Conservation (phyloP, 2,797 vertebrate species). For the Alca torda region DNA sequence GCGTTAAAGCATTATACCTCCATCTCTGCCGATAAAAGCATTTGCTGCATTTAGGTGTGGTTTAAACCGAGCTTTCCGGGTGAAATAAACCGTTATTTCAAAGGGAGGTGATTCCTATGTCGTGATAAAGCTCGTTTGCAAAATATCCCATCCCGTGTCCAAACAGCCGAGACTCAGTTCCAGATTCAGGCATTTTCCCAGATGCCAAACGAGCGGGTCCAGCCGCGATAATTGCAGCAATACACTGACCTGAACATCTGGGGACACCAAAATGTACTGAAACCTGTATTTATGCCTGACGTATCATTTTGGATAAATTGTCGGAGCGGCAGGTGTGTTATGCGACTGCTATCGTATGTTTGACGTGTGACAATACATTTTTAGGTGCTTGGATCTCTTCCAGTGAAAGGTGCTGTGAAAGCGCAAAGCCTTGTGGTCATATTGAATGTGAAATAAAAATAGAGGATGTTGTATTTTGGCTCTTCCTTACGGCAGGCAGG, state of each 20-base stretch:
- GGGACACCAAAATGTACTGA: neutral
- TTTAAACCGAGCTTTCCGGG: neutral
- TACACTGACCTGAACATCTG: rapidly evolving
- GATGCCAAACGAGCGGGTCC: rapidly evolving
- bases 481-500: neutral
- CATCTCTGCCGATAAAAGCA: neutral
- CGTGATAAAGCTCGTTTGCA: neutral
- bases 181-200: rapidly evolving
- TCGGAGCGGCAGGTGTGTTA: neutral
- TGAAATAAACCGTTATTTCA: neutral
- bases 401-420: neutral
- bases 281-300: neutral
- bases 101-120: neutral
- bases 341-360: neutral
- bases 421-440: neutral
- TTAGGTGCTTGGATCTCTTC: neutral
- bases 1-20: neutral
- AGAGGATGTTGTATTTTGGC: neutral
- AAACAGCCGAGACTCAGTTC: neutral
- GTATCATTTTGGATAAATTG: neutral
- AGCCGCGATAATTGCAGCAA: neutral
- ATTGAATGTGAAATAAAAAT: neutral
- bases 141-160: neutral
- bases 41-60: neutral
- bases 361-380: rapidly evolving